A percentile compares a stretch with the other conserved stretches of the same genome.
These are phyloP conservation scores for Sussaba pulchella DNA, from an alignment of 2,888 invertebrate genomes.

Conservation along the genomic window DNA sequence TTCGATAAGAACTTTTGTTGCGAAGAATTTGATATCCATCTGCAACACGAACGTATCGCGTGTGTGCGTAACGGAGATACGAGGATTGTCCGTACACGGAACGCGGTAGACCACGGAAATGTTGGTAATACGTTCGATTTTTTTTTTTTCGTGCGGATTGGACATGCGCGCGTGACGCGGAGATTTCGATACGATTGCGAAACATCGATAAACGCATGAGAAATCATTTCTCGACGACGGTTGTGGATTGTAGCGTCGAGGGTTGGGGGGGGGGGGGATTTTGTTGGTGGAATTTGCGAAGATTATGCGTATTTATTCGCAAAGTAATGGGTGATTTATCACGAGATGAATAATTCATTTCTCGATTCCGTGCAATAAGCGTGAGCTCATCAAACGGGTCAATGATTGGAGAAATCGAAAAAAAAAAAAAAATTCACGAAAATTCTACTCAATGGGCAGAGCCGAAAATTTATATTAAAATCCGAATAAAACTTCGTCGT, in stretches of 20 bases:
- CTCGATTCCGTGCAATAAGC: too few species aligned
- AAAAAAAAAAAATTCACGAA: too few species aligned
- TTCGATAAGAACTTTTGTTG: constrained; percentile 37
- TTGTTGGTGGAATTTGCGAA: not conserved
- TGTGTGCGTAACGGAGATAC: not conserved
- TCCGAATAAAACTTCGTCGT: not conserved
- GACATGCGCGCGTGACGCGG: not conserved
- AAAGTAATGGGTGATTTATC: constrained; percentile 40
- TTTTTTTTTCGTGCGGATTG: too few species aligned
- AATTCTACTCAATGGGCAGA: too few species aligned
- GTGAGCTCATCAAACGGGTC: too few species aligned
- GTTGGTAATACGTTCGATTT: too few species aligned
- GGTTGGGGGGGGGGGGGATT: not conserved
- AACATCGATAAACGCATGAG: constrained; percentile 58
- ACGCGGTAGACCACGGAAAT: constrained; percentile 5
- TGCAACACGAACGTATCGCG: constrained; percentile 6
- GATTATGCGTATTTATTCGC: constrained; percentile 10
- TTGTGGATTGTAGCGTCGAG: not conserved
- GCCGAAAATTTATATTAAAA: too few species aligned
- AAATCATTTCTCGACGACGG: constrained; percentile 44
- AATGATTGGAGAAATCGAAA: too few species aligned
- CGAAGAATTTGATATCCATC: constrained; percentile 14
- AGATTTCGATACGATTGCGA: constrained; percentile 33
- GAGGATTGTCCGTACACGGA: not conserved
- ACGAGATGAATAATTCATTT: not conserved